Conservation (phyloP, 2,797 vertebrate genomes). For the Helicolenus hilgendorfi region DNA sequence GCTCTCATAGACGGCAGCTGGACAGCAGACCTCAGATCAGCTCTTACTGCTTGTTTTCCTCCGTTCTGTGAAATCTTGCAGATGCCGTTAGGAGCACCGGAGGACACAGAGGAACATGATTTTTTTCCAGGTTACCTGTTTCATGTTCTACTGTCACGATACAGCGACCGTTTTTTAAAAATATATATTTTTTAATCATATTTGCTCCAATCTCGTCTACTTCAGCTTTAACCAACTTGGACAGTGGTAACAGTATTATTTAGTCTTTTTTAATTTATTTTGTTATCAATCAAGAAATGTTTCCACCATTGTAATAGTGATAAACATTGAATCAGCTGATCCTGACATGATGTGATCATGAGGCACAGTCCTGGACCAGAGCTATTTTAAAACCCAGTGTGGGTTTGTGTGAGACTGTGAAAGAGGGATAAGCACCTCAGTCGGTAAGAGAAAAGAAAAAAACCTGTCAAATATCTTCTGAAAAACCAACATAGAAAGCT, state of each 20-base stretch:
- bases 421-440: neutral
- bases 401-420: neutral
- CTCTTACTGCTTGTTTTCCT: no score
- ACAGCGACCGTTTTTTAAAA: no score
- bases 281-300: neutral
- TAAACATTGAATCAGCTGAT: neutral
- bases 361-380: slow-evolving; percentile 7
- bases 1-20: no score
- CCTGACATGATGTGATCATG: neutral
- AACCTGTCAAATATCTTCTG: neutral
- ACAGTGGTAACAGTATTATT: neutral
- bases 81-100: no score
- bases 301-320: neutral
- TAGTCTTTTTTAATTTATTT: neutral
- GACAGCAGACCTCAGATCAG: no score
- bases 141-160: no score
- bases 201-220: no score
- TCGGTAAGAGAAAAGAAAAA: neutral
- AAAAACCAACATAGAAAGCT: neutral
- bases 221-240: neutral
- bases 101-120: no score
- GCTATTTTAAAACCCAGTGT: neutral
- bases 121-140: no score
- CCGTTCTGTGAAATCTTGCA: no score
- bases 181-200: no score